Base-by-base conservation (phyloP, 2,888 invertebrate genomes). In the Steromphala cineraria region DNA sequence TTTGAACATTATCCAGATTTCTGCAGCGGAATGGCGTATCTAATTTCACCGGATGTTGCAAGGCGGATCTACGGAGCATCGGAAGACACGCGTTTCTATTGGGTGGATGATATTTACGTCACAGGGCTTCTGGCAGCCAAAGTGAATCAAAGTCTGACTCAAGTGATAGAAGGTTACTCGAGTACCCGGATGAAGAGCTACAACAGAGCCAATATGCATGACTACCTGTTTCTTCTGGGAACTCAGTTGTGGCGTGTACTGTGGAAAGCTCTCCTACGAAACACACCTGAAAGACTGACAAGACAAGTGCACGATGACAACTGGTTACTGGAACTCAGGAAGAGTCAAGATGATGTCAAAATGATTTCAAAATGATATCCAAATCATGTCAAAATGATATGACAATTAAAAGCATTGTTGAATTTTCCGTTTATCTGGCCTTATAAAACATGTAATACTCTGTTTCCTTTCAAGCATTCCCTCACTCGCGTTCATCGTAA, bases 31-130 rank as follows among this genome's bases (percentile, higher is more conserved):
- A 77, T 71, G 46, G 82, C 79, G 13, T 53, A 76, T 13, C 15
- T 82, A 17, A 77, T 80, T 75, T 55, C 80, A 19, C 56, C 77
- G 7, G 77, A 80, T 28, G 80, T 80, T 10, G 78, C 40, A 8
- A 19, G 74, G 24, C 15, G 56, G 31, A 74, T 82, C 13, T 62
- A 77, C 24, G 55, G 79, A 2, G 82, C 84, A 3, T 86, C 90
- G 10, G 71, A 75, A 46, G 31, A 74, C 2, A 84, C 86, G 28
- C 83, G 84, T 55, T 81, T 83, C 62, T 89, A 85, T 82, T 90
- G 90, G 90, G 84, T 90, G 8, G 90, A 90, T 80, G 91, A 91
- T 82, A 90, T 91, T 2, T 90, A 86, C 75, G 85, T 91, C 2
- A 90, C 90, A 0, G 91, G 91, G 7, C 81, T 90, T 40, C 82